phyloP scores from a whole-genome alignment of 2,113 vertebrate genomes.

The Cromileptes altivelis region DNA sequence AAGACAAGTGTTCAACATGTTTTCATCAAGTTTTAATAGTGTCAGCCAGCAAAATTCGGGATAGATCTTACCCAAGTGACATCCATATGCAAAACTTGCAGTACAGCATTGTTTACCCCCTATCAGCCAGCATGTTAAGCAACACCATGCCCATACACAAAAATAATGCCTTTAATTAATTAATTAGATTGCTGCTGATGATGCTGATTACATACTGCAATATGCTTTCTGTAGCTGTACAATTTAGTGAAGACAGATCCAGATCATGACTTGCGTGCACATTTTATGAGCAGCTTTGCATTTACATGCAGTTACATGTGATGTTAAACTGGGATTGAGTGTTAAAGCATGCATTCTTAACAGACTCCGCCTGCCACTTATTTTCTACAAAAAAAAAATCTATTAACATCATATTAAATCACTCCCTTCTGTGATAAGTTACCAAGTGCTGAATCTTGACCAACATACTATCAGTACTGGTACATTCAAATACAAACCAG shows the following conservation, averaged over 20 bases:
- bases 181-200: conserved; percentile 51
- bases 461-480: conserved; percentile 74
- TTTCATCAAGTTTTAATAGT: conserved; percentile 81
- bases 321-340: conserved; percentile 53
- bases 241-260: conserved; percentile 65
- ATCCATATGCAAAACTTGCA: conserved; percentile 64
- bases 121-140: conserved; percentile 74
- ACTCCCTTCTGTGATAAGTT: conserved; percentile 81
- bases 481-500: conserved; percentile 85
- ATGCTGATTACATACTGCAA: conserved; percentile 57
- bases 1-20: conserved; percentile 48
- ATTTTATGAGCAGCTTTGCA: conserved; percentile 70
- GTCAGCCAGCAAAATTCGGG: conserved; percentile 78
- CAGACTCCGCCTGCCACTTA: conserved; percentile 56
- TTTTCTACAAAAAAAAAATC: conserved; percentile 65
- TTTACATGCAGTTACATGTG: conserved; percentile 81
- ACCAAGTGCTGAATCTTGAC: conserved; percentile 76
- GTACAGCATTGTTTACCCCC: conserved; percentile 60
- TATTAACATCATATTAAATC: conserved; percentile 68
- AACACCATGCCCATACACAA: conserved; percentile 75
- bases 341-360: conserved; percentile 77
- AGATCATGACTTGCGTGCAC: conserved; percentile 63
- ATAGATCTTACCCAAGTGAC: conserved; percentile 67
- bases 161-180: conserved; percentile 77
- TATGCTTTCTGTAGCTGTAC: conserved; percentile 68